These are phyloP conservation scores for Lepisosteus oculatus DNA, from an alignment of 2,113 vertebrate species.

Conservation along the genomic window DNA sequence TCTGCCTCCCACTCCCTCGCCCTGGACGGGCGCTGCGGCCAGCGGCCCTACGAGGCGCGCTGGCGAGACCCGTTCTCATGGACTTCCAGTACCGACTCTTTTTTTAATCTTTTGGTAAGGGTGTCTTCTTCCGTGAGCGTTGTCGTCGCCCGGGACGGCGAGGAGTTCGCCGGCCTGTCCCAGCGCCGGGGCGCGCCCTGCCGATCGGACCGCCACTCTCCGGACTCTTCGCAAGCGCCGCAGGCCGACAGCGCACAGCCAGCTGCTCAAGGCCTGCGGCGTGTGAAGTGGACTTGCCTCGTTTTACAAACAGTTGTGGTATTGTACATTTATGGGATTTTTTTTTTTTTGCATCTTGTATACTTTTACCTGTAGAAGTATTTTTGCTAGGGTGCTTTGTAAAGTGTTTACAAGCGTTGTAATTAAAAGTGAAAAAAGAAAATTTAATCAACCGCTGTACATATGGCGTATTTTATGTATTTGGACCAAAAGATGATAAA, in stretches of 20 bases:
- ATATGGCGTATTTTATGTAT: slow-evolving; percentile 41
- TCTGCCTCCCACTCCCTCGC: neutral
- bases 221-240: too few species aligned
- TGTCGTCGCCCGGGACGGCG: too few species aligned
- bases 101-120: too few species aligned
- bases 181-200: too few species aligned
- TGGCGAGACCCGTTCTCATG: too few species aligned
- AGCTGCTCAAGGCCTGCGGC: neutral
- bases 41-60: neutral
- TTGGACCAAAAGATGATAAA: slow-evolving; percentile 57
- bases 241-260: neutral
- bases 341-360: slow-evolving; percentile 33
- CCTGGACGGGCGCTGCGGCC: slow-evolving; percentile 20
- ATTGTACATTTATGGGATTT: slow-evolving; percentile 28
- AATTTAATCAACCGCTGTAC: slow-evolving; percentile 30
- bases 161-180: too few species aligned
- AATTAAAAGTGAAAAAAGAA: slow-evolving; percentile 20
- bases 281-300: neutral
- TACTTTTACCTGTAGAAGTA: slow-evolving; percentile 34
- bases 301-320: slow-evolving; percentile 27
- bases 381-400: slow-evolving; percentile 40
- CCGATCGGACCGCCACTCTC: too few species aligned
- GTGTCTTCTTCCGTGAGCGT: too few species aligned
- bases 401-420: slow-evolving; percentile 51
- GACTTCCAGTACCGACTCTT: too few species aligned